These are phyloP conservation scores for Trichonephila clavipes DNA, from an alignment of 1,140 invertebrate genomes.

Conservation along the genomic window DNA sequence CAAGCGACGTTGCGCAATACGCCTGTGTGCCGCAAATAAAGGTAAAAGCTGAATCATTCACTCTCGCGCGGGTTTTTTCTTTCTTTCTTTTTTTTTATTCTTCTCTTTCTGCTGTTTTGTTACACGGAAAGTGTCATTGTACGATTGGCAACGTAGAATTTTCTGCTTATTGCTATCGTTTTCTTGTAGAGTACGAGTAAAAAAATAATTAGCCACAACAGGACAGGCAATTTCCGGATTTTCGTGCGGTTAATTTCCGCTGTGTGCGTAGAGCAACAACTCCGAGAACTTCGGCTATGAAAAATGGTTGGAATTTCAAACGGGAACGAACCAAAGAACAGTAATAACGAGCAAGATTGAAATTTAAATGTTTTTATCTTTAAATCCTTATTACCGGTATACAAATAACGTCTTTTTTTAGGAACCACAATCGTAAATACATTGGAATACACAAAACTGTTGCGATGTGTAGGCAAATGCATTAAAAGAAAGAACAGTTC, in stretches of 20 bases:
- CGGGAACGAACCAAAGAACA: background rate
- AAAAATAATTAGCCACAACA: slow-evolving; percentile 22
- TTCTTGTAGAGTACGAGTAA: background rate
- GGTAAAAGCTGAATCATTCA: slow-evolving; percentile 24
- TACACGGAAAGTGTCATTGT: slow-evolving; percentile 26
- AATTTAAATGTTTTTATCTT: no score
- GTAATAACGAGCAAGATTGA: background rate
- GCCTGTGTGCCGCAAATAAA: background rate
- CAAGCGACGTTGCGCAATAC: background rate
- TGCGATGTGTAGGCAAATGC: no score
- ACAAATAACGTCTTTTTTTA: no score
- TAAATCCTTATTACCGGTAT: no score
- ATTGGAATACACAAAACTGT: no score
- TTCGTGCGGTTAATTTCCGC: background rate
- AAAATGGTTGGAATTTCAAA: background rate
- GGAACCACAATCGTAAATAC: no score
- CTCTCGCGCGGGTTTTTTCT: background rate
- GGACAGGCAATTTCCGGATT: slow-evolving; percentile 36
- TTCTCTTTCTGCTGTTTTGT: background rate
- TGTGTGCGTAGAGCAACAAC: background rate
- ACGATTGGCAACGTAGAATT: background rate
- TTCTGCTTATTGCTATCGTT: slow-evolving; percentile 6
- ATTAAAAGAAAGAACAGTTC: no score
- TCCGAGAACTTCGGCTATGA: background rate
- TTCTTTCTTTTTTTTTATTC: background rate